Base-by-base conservation (phyloP, 2,113 vertebrate species). In the Sardina pilchardus region DNA sequence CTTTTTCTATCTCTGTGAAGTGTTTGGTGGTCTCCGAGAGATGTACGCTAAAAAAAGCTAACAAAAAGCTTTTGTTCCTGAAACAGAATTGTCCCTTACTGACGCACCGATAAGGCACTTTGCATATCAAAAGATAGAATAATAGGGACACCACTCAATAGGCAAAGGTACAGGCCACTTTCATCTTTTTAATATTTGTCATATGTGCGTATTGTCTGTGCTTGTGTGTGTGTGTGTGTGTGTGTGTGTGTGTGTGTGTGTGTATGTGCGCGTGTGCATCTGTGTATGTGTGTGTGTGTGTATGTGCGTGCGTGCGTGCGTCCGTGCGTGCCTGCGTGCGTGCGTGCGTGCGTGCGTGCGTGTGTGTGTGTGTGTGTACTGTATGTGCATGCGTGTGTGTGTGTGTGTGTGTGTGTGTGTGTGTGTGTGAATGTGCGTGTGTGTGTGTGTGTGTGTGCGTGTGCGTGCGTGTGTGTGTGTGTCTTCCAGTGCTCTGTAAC, bases 401-500 rank as follows among this genome's bases (percentile, higher is more conserved):
- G 45, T 78, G 3, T 53, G 43, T 67, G 42, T 36, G 5, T 47
- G 44, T 6, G 16, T 50, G n/a, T n/a, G 4, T 21, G 56, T 75
- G 26, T 75, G 30, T 75, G 26, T 75, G 26, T 30, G n/a, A 34
- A 36, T 84, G 59, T 84, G 63, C 83, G 59, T 87, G n/a, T 59
- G 6, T 19, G 7, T 53, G 45, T 24, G 21, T 9, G 42, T 47
- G 48, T 10, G 36, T 75, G 8, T 16, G 39, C 81, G 34, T 59
- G 34, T 26, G 24, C 1, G 8, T 53, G 36, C 59, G 7, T 87
- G 0, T 82, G 71, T 2, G 80, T 0, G 86, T 87, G 44, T 90
- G 90, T 87, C 43, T 87, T 90, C 1, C 88, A 99, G 97, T 98
- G 97, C 89, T 98, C 97, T 0, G 95, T 97, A 47, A 97, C 93